Conservation (phyloP, 2,888 invertebrate genomes). For the Mayetiola destructor region DNA sequence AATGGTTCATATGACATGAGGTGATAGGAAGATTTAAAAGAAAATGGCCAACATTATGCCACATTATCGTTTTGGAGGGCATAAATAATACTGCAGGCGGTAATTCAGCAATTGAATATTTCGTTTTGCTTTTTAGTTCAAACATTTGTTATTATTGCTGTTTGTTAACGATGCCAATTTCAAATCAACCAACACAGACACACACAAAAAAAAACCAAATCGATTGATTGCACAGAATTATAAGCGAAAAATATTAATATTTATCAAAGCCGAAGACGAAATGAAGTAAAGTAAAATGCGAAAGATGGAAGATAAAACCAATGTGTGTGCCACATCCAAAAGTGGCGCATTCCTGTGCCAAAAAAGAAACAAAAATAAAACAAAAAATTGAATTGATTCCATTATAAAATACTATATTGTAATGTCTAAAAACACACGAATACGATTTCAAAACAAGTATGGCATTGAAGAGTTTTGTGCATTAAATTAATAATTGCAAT, state of each 20-base stretch:
- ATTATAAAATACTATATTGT: too few species aligned
- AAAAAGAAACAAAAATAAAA: not conserved
- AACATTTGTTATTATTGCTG: constrained; percentile 2
- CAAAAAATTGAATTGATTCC: too few species aligned
- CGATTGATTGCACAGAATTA: not conserved
- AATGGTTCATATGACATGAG: too few species aligned
- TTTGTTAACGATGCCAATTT: too few species aligned
- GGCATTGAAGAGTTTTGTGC: too few species aligned
- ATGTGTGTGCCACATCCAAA: not conserved
- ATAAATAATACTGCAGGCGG: constrained; percentile 7
- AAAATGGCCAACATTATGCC: too few species aligned
- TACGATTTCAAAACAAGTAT: too few species aligned
- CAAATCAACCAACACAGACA: not conserved
- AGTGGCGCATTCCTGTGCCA: constrained; percentile 11
- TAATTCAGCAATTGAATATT: constrained; percentile 5
- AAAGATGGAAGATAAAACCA: not conserved
- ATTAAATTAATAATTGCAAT: too few species aligned
- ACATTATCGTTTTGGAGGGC: constrained; percentile 3
- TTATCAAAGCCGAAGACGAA: not conserved
- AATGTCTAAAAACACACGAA: too few species aligned
- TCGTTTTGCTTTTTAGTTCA: too few species aligned
- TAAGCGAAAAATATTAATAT: not conserved
- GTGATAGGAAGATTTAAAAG: not conserved
- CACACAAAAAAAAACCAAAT: not conserved
- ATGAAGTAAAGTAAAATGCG: not conserved